These are phyloP conservation scores for Rhinella marina DNA, from an alignment of 2,797 vertebrate genomes.

Conservation along the genomic window DNA sequence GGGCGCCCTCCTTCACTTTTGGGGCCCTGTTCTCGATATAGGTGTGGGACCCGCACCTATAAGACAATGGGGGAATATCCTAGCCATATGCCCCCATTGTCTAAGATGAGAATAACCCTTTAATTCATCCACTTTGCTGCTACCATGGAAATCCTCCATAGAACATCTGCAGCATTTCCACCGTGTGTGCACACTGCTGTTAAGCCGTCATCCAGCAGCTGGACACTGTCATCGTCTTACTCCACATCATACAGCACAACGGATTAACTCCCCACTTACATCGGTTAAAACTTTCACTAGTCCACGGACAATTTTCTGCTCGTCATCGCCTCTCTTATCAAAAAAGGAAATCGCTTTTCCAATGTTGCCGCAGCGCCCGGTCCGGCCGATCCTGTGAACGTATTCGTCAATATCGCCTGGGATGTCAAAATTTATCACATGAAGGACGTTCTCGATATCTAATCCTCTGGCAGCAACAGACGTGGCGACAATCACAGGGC, in stretches of 20 bases:
- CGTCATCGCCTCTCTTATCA: constrained; percentile 68
- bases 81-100: too few species aligned
- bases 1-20: too few species aligned
- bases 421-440: constrained; percentile 94
- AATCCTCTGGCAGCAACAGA: constrained; percentile 93
- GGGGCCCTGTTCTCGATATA: too few species aligned
- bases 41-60: too few species aligned
- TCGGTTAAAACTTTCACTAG: constrained; percentile 86
- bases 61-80: too few species aligned
- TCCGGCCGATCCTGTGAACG: constrained; percentile 93
- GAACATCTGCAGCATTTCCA: too few species aligned
- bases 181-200: too few species aligned
- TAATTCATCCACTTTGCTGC: too few species aligned
- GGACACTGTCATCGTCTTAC: too few species aligned
- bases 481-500: constrained; percentile 89
- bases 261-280: constrained; percentile 68
- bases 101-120: too few species aligned
- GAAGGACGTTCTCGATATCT: constrained; percentile 92
- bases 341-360: constrained; percentile 90
- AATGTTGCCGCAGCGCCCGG: constrained; percentile 91
- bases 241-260: not conserved
- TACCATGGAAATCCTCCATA: too few species aligned
- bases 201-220: too few species aligned
- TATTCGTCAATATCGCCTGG: constrained; percentile 89
- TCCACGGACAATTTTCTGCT: constrained; percentile 73